Evolutionary conservation across 2,113 vertebrate genomes (phyloP).

Genomic region (Pongo abelii): DNA sequence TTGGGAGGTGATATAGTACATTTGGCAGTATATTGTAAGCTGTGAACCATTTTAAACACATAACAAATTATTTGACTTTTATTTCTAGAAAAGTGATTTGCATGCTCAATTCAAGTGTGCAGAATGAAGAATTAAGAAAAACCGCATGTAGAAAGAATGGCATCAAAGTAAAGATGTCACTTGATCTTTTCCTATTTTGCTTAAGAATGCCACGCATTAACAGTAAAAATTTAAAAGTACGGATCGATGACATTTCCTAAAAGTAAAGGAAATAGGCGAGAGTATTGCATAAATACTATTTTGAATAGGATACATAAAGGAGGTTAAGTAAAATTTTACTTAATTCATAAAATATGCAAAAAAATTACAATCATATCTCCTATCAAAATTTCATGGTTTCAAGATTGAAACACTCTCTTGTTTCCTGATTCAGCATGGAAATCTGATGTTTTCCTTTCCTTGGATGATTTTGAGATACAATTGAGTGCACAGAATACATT

Average conservation of each 20-base stretch:
- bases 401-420: neutral
- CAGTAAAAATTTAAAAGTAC: neutral
- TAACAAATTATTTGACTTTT: neutral
- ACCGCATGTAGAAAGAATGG: neutral
- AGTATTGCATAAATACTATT: neutral
- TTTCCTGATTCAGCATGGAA: slow-evolving; percentile 55
- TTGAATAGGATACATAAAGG: neutral
- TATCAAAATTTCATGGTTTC: slow-evolving; percentile 26
- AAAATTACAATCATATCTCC: neutral
- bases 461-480: slow-evolving; percentile 48
- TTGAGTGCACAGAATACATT: slow-evolving; percentile 37
- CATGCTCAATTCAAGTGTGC: neutral
- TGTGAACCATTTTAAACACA: neutral
- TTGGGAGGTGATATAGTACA: neutral
- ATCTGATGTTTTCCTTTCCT: slow-evolving; percentile 47
- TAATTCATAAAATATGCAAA: neutral
- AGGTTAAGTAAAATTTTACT: neutral
- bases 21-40: neutral
- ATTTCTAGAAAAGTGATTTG: neutral
- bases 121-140: neutral
- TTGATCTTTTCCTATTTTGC: neutral
- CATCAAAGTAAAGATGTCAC: neutral
- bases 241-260: neutral
- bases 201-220: neutral
- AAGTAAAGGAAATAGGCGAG: neutral